Evolutionary conservation across 2,797 vertebrate genomes (phyloP).

Genomic region (Astyanax mexicanus): DNA sequence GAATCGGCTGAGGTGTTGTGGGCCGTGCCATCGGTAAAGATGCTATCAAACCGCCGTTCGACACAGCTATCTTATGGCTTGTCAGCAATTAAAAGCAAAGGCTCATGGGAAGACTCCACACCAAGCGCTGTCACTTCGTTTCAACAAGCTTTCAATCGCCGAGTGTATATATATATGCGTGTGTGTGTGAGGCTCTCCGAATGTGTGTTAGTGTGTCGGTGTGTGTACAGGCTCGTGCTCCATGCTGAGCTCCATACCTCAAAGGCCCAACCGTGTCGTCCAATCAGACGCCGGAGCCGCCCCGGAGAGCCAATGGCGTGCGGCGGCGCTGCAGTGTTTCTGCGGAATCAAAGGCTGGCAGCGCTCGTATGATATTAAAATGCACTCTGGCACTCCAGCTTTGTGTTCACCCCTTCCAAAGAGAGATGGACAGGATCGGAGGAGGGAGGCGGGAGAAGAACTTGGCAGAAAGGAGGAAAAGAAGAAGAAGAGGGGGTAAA

Average conservation of each 20-base stretch:
- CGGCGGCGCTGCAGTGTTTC: conserved; percentile 23
- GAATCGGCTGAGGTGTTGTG: background rate
- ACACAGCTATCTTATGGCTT: conserved; percentile 4
- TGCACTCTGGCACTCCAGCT: conserved; percentile 41
- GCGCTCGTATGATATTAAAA: conserved; percentile 57
- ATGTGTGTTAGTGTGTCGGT: conserved; percentile 33
- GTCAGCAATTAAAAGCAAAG: conserved; percentile 19
- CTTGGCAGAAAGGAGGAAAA: conserved; percentile 3
- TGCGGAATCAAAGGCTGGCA: conserved; percentile 55
- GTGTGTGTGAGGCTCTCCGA: conserved; percentile 23
- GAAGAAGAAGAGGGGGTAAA: background rate
- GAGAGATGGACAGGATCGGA: background rate
- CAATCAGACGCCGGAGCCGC: conserved; percentile 43
- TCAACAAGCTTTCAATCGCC: conserved; percentile 1
- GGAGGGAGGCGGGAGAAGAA: conserved; percentile 1
- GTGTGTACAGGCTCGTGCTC: conserved; percentile 30
- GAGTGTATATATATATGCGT: conserved; percentile 21
- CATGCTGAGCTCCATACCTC: conserved; percentile 28
- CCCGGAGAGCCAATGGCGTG: conserved; percentile 49
- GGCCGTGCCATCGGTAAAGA: background rate
- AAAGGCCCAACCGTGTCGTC: conserved; percentile 29
- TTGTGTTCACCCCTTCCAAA: conserved; percentile 35
- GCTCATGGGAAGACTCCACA: conserved; percentile 12
- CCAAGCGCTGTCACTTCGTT: conserved; percentile 4
- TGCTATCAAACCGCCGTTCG: background rate